Evolutionary conservation across 1,140 invertebrate genomes (phyloP).

Genomic region (Sarcophaga peregrina): DNA sequence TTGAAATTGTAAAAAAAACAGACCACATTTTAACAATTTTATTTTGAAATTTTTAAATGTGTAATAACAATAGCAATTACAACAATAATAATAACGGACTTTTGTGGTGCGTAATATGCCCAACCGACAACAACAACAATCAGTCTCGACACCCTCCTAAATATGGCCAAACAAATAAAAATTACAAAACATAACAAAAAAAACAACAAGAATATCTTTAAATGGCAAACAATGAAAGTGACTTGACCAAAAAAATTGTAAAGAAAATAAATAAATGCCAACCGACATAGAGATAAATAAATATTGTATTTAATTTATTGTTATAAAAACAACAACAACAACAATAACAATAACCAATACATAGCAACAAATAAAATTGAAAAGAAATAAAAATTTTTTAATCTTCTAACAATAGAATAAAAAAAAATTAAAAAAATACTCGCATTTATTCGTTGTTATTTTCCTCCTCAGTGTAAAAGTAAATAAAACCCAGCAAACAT

Average conservation of each 20-base stretch:
- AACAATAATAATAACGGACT: constrained; percentile 4
- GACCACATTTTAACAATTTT: background rate
- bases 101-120: constrained; percentile 29
- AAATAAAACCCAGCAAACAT: background rate
- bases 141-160: constrained; percentile 9
- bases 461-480: background rate
- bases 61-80: background rate
- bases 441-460: background rate
- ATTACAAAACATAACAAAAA: background rate
- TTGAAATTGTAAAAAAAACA: background rate
- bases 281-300: background rate
- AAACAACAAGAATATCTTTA: background rate
- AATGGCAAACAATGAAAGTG: constrained; percentile 39
- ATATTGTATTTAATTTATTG: background rate
- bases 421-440: background rate
- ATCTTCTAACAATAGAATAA: background rate
- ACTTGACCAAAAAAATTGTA: constrained; percentile 30
- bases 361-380: background rate
- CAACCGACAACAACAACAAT: background rate
- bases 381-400: background rate
- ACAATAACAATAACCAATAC: too few species aligned
- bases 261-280: background rate
- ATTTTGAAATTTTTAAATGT: background rate
- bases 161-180: background rate
- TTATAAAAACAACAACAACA: background rate